Evolutionary conservation across 92 coral and sea anemone genomes (phyloP), one percentile per base, ranked within the genome.

Genomic region (Epizoanthus ramosus): DNA sequence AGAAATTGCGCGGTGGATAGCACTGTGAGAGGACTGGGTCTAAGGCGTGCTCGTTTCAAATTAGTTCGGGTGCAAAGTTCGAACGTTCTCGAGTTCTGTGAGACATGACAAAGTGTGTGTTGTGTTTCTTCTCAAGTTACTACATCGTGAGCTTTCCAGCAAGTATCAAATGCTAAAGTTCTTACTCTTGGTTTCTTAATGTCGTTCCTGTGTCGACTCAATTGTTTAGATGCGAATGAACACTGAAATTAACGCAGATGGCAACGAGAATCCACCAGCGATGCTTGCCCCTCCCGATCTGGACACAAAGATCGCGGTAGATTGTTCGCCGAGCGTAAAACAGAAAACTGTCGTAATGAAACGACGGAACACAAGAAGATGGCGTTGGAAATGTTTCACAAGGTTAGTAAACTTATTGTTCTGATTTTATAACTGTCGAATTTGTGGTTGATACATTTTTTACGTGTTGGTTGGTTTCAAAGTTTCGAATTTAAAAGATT

Each of bases 351-450:
- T 71, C 82, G 88, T 85, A 79, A 80, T 81, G 28, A 90, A 93
- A 92, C 79, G 86, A 61, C 83, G 90, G 45, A 57, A 71, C 73
- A 86, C 70, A 39, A 79, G 95, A 85, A 87, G 93, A 56, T 89
- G 91, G 90, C 88, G 84, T 43, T 93, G 98, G 98, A 89, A 86
- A 89, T 91, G 89, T 71, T 93, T 93, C 88, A 85, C 92, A 17
- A 88, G 95, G 98, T 93, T 80, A 64, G 95, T 89, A 15, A 60
- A 12, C 59, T 21, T 19, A 12, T 19, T 37, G 39, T 61, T 43
- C n/a, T 60, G 5, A 14, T 61, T 77, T 22, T 61, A 35, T 61
- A 50, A 57, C 37, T 13, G 57, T 15, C 12, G 54, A 10, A 50
- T 50, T 50, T 50, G 54, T 50, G 50, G 9, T 43, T 43, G 54